A percentile compares a stretch with the other conserved stretches of the same genome.
phyloP scores from a whole-genome alignment of 2,113 vertebrate species.

The Oryzias curvinotus region DNA sequence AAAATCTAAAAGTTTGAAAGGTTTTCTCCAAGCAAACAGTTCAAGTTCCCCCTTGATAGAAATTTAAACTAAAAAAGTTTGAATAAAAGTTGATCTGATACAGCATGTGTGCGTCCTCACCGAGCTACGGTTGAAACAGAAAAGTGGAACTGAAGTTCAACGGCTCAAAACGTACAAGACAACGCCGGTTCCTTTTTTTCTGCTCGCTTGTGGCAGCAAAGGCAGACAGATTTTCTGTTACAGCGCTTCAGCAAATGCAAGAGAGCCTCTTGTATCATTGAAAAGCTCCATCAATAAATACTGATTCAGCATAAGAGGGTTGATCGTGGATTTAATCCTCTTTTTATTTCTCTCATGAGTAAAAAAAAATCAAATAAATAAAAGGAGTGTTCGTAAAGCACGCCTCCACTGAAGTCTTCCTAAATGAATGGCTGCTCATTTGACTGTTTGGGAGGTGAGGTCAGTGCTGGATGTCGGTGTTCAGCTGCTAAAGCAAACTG shows the following conservation, averaged over 20 bases:
- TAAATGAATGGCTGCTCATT: neutral
- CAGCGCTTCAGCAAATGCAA: no score
- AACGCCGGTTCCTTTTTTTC: slow-evolving; percentile 24
- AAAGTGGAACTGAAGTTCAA: slow-evolving; percentile 47
- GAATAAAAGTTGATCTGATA: neutral
- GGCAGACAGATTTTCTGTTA: neutral
- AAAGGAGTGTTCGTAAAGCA: neutral
- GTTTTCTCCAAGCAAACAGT: neutral
- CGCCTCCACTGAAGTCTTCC: slow-evolving; percentile 14
- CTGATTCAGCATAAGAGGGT: neutral
- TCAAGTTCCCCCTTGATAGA: neutral
- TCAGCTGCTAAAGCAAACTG: slow-evolving; percentile 28
- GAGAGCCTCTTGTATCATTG: no score
- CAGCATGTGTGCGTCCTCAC: neutral
- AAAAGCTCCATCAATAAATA: neutral
- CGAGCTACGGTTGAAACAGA: slow-evolving; percentile 46
- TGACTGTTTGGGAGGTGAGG: slow-evolving; percentile 22
- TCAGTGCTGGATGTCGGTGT: slow-evolving; percentile 8
- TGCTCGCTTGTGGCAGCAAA: neutral
- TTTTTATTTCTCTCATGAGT: neutral
- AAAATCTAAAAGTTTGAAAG: neutral
- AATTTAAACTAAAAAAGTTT: neutral
- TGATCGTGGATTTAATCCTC: neutral
- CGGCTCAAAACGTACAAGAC: slow-evolving; percentile 16
- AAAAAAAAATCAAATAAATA: no score